Evolutionary conservation across 2,797 vertebrate species (phyloP), one percentile per base, ranked within the genome.

Genomic region (Eospalax fontanierii): DNA sequence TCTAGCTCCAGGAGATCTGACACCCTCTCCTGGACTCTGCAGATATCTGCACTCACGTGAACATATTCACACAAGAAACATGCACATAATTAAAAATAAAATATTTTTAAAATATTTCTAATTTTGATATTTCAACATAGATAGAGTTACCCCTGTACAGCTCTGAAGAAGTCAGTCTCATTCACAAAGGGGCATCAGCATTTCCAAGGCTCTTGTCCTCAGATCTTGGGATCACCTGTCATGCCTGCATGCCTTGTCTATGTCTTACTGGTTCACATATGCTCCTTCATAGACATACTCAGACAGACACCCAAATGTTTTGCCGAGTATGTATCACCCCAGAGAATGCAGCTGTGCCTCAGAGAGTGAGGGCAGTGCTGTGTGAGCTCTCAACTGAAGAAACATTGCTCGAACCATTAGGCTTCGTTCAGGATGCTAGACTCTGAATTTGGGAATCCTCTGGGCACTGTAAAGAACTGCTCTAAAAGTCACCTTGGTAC

Each of bases 401-500:
- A 97, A 89, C 95, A 76, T 5, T 76, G 2, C 50, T 75, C 33
- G 43, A 46, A 35, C 89, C 68, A 61, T 89, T 87, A 93, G 88
- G 59, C 15, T 8, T 24, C 33, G 89, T 95, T 70, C 75, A 85
- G 71, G 75, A 50, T 87, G 28, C 75, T 96, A n/a, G 33, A 83
- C 92, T 96, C 54, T 35, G 26, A 61, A 11, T 66, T 91, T 82
- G 88, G 92, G n/a, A 18, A 16, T 4, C 10, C 90, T 70, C 57
- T 12, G 4, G 35, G 38, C 22, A 66, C 46, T 88, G 15, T 40
- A 91, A 95, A 92, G 9, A 16, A 76, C 57, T 87, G 26, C 30
- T 74, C 88, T 97, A 93, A 97, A 98, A 97, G 97, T 98, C 98
- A 98, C 98, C 92, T 98, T 98, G 96, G 59, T 82, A 93, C 57